phyloP scores from a whole-genome alignment of 2,797 vertebrate genomes.

The Manis pentadactyla region DNA sequence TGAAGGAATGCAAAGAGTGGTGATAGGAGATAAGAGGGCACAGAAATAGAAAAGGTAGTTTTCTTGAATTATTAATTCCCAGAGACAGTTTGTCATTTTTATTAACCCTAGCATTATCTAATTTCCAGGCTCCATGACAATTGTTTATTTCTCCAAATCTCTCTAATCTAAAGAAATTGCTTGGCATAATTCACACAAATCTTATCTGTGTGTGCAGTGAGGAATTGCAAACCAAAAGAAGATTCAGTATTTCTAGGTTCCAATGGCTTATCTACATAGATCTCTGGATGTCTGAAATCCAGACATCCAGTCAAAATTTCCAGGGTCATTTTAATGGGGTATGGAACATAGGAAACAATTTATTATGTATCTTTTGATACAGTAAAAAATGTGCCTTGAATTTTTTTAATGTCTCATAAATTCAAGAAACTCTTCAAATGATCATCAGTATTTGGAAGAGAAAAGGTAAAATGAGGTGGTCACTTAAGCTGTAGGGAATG shows the following conservation, averaged over 20 bases:
- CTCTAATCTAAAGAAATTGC: not conserved
- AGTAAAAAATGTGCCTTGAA: not conserved
- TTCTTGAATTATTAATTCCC: not conserved
- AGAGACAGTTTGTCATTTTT: not conserved
- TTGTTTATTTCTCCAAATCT: not conserved
- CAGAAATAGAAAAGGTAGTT: not conserved
- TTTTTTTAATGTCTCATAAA: not conserved
- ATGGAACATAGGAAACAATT: not conserved
- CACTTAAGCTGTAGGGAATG: not conserved
- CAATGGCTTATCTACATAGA: not conserved
- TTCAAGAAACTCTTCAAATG: not conserved
- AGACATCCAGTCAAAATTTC: not conserved
- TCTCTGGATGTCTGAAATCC: not conserved
- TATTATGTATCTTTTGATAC: not conserved
- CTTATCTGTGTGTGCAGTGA: not conserved
- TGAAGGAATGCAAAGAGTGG: not conserved
- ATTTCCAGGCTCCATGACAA: not conserved
- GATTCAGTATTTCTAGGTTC: not conserved
- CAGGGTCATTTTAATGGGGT: not conserved
- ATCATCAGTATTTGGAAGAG: not conserved
- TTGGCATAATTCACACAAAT: not conserved
- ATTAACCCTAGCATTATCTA: constrained; percentile 3
- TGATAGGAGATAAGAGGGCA: not conserved
- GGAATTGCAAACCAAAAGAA: not conserved
- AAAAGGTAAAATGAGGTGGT: not conserved